Evolutionary conservation across 1,140 invertebrate species (phyloP), one percentile per base, ranked within the genome.

Genomic region (Aphelinus atriplicis): DNA sequence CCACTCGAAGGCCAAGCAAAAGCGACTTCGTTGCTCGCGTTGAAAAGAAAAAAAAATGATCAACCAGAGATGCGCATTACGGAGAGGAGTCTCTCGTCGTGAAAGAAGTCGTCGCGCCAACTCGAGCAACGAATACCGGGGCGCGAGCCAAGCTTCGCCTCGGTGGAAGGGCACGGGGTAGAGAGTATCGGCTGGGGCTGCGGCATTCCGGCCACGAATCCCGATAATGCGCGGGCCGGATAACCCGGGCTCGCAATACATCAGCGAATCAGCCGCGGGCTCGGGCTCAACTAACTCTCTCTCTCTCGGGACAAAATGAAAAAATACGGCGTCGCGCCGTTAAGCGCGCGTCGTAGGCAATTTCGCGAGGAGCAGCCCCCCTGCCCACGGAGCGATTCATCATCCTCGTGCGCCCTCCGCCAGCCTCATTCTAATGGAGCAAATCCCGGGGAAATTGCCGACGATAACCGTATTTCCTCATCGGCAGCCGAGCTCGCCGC

Each of bases 401-500:
- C 73, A 76, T 72, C 57, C 51, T 42, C 50, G 42, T 6, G 45
- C 26, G 55, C 42, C n/a, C 6, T 1, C 10, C n/a, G 3, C 26
- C 43, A 46, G 63, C 55, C 68, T 48, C 51, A 7, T 65, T 50
- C 68, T 46, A 71, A 66, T 60, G 62, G 51, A 7, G 3, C 45
- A 47, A 72, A 67, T 76, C 64, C 68, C 58, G 45, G 67, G 48
- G 56, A 66, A 75, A 75, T 71, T 76, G 75, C 64, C 68, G 42
- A 46, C 69, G 56, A 71, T 76, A 76, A 76, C 69, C 68, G 51
- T 76, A 76, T 76, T 76, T 76, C 45, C 65, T 76, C 63, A 72
- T 76, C 46, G 69, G 42, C 56, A 7, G 47, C 48, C 67, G 2
- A 47, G 42, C 9, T 2, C 43, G 46, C 62, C n/a, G 3, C 45